Evolutionary conservation across 2,113 vertebrate genomes (phyloP), one percentile per base, ranked within the genome.

Genomic region (Emberiza fucata): DNA sequence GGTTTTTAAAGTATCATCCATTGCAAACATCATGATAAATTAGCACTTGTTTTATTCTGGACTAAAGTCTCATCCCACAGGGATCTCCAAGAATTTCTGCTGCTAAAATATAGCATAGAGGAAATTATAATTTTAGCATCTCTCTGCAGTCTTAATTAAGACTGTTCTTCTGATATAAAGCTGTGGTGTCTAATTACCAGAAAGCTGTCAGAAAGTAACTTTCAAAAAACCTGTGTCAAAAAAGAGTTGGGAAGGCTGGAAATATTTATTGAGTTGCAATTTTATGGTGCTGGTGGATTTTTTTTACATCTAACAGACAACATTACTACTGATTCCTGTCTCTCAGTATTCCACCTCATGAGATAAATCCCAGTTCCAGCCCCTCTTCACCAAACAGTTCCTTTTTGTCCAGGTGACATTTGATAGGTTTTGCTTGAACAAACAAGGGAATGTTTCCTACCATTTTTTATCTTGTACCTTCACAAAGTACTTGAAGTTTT

Each of bases 111-210:
- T 47, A 72, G 86, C 95, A 76, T 85, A 91, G 64, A 91, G 96
- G 92, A 94, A 95, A 96, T 97, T 94, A 86, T 66, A 97, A 96
- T 81, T 95, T 95, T 72, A 87, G 96, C 97, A 83, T 90, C 90
- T 95, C 90, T 97, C 92, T 83, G 81, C 95, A 92, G 91, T 76
- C 95, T 95, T 97, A 95, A 95, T 97, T 94, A 97, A 94, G 81
- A 51, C 64, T 83, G 57, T 92, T 72, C 93, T 95, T 94, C 37
- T 40, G 92, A 90, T 93, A 56, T 40, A 90, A 97, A 94, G 91
- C 92, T 28, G 22, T 78, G 72, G 91, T 90, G 87, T 90, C 92
- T 91, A 73, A 81, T 87, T 91, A 95, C 19, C 92, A 54, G 93
- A 66, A 83, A 83, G 44, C 95, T 90, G 95, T 95, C 96, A 95